Evolutionary conservation across 1,140 invertebrate species (phyloP).

Genomic region (Drosophila ananassae): DNA sequence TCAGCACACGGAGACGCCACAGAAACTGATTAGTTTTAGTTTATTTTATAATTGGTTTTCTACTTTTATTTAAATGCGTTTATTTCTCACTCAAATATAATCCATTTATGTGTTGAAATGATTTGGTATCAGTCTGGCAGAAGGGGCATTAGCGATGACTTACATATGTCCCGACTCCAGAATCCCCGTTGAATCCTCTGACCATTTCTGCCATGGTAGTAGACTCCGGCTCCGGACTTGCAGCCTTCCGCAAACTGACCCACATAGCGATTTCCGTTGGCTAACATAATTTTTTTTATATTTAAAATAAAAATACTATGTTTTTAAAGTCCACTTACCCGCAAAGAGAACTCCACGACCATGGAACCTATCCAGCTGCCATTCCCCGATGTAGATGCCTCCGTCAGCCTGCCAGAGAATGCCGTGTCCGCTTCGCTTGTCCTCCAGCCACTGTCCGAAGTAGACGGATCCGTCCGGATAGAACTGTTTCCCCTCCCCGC

Average conservation of each 20-base stretch:
- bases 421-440: constrained; percentile 87
- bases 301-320: not conserved
- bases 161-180: constrained; percentile 81
- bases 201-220: constrained; percentile 85
- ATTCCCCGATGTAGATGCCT: constrained; percentile 85
- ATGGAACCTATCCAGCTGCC: constrained; percentile 82
- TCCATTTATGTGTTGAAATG: not conserved
- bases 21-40: constrained; percentile 32
- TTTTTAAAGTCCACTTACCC: constrained; percentile 41
- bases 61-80: not conserved
- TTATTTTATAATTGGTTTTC: constrained; percentile 1
- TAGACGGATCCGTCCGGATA: constrained; percentile 68
- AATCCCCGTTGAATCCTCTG: constrained; percentile 85
- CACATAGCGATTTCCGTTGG: constrained; percentile 87
- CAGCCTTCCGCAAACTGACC: constrained; percentile 85
- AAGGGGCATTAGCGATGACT: constrained; percentile 44
- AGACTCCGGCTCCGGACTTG: constrained; percentile 86
- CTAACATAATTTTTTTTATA: constrained; percentile 48
- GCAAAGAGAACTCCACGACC: constrained; percentile 83
- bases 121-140: not conserved
- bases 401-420: constrained; percentile 85
- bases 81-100: constrained; percentile 21
- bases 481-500: constrained; percentile 83
- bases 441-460: constrained; percentile 84
- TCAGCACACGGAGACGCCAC: constrained; percentile 31